Evolutionary conservation across 2,113 vertebrate species (phyloP), one percentile per base, ranked within the genome.

Genomic region (Oncorhynchus tshawytscha): DNA sequence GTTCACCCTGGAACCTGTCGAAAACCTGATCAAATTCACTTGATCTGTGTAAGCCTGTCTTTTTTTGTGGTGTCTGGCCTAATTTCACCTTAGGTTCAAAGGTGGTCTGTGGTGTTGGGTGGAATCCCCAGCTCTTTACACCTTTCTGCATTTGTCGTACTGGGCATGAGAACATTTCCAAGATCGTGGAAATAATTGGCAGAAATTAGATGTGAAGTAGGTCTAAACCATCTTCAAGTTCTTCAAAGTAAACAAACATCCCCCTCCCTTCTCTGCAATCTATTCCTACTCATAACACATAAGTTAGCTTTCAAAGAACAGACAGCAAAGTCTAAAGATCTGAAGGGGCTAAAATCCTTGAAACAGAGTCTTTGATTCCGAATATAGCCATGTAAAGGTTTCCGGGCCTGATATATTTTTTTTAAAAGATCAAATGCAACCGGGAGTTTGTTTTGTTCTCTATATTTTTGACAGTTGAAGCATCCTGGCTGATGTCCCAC

Each of bases 391-490:
- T 48, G 22, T 72, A 87, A 82, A 74, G 59, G 75, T 84, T 85
- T 81, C 73, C 81, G 78, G 87, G 75, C 73, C 34, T 34, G 6
- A 34, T 34, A 8, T 34, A 0, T 7, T 7, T 34, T 34, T 34
- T 34, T 34, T 34, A 0, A 8, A 77, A 81, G 88, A 88, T 90
- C 87, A 92, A 89, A 88, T 81, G 27, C 78, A 84, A 67, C 27
- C 24, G 65, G 65, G 65, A 29, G 65, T 67, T 31, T 5, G 77
- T 86, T 88, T 91, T 88, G 82, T 88, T 89, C 86, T 78, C 73
- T 79, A 45, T 45, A 45, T 51, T 71, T 84, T 74, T 74, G 71
- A 85, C 81, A 81, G 75, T 39, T 24, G 71, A 86, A 67, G 80
- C 73, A 82, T 86, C 81, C 77, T 48, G 72, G 80, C 77, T 79